Evolutionary conservation across 2,888 invertebrate species (phyloP), one percentile per base, ranked within the genome.

Genomic region (Philonicus albiceps): DNA sequence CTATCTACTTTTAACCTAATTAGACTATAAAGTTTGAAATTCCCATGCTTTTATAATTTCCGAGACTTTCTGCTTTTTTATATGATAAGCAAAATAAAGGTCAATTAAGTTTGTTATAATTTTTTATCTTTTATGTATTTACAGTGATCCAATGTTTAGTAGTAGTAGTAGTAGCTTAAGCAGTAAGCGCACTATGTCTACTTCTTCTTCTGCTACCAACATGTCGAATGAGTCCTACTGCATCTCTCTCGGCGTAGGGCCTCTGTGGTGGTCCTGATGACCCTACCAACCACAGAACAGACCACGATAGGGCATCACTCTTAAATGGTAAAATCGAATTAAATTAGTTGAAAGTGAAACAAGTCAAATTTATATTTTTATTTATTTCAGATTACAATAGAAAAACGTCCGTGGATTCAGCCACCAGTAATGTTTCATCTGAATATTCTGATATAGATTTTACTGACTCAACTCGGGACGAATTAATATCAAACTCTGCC

Each of bases 241-340:
- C 94, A 95, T 95, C 94, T 95, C 97, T 96, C 97, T 98, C 96
- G 98, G 98, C 93, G 96, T 97, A 95, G 98, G 98, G 98, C 98
- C 98, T 98, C 98, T 97, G 98, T 98, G 92, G 92, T 98, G 98
- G 97, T 98, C 98, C 98, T 99, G 98, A 98, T 98, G 98, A 95
- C 95, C 98, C 98, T 96, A 97, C 90, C 91, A 90, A 92, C 92
- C 92, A 92, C 92, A 92, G 92, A 92, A 91, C 92, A 91, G 92
- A 92, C 91, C 92, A 92, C 92, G 92, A 92, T 92, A 92, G 92
- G 92, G 92, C 92, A 90, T 92, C 92, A 90, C 92, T 92, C 90
- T 91, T 92, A 92, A 92, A 91, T 91, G 92, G 92, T 92, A 90
- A 89, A 89, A 43, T 43, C 13, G 40, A 43, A 31, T 73, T 1